Percentiles rank a stretch among this genome's conserved stretches.
Conservation (phyloP, 1,140 invertebrate species). For the Bombus affinis region DNA sequence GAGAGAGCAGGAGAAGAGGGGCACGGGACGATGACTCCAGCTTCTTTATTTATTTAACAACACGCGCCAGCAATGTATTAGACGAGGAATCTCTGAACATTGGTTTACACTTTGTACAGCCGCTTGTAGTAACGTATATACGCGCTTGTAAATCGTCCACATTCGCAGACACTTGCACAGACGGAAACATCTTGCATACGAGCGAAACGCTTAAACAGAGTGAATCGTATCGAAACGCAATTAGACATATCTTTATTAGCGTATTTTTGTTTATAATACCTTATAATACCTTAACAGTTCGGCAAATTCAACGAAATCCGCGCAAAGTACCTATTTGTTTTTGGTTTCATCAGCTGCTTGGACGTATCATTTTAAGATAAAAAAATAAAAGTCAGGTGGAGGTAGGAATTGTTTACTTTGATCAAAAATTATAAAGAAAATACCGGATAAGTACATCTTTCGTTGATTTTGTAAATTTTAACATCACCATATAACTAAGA, state of each 20-base stretch:
- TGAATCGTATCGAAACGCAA: not conserved
- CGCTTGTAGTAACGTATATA: not conserved
- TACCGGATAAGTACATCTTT: too few relatives aligned
- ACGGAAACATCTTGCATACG: not conserved
- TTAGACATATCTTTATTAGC: not conserved
- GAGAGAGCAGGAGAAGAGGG: not conserved
- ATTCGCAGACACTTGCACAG: not conserved
- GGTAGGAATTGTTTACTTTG: too few relatives aligned
- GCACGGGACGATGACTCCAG: not conserved
- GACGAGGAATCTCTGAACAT: constrained; percentile 31
- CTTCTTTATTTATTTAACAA: constrained; percentile 60
- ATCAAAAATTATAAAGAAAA: too few relatives aligned
- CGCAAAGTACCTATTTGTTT: not conserved
- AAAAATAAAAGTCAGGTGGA: too few relatives aligned
- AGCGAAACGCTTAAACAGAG: not conserved
- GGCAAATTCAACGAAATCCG: not conserved
- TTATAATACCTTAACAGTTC: not conserved
- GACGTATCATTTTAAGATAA: too few relatives aligned
- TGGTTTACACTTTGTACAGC: constrained; percentile 23
- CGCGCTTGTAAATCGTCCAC: not conserved
- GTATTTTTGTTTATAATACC: not conserved
- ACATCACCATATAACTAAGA: too few relatives aligned
- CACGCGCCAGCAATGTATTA: constrained; percentile 53
- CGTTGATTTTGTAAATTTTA: too few relatives aligned
- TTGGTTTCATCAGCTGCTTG: too few relatives aligned